Conservation (phyloP, 2,113 vertebrate genomes). For the Toxotes chatareus region DNA sequence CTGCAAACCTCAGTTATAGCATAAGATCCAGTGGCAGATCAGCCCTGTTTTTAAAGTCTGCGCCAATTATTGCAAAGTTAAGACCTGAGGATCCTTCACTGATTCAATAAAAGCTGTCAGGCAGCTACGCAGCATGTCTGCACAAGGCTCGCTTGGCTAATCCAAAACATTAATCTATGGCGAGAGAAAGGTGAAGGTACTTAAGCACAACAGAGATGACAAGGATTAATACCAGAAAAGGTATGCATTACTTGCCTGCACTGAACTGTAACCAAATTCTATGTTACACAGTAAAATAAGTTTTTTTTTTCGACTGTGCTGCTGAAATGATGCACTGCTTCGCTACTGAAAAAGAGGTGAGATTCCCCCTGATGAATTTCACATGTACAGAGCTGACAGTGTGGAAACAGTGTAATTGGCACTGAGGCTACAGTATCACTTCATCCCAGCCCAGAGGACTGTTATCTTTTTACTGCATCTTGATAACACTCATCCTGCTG, state of each 20-base stretch:
- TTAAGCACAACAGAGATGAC: background rate
- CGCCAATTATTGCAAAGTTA: conserved; percentile 7
- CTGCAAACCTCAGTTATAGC: conserved; percentile 24
- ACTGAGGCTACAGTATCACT: background rate
- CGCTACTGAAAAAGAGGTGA: conserved; percentile 3
- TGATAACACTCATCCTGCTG: background rate
- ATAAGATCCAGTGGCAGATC: background rate
- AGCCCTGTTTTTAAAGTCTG: conserved; percentile 4
- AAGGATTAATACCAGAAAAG: background rate
- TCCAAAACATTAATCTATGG: conserved; percentile 16
- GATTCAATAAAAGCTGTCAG: conserved; percentile 19
- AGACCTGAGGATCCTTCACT: conserved; percentile 2
- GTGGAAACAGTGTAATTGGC: conserved; percentile 2
- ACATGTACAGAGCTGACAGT: background rate
- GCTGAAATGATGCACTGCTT: background rate
- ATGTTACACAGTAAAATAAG: background rate
- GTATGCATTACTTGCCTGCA: background rate
- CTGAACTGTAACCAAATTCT: background rate
- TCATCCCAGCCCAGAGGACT: background rate
- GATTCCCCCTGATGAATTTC: conserved; percentile 6
- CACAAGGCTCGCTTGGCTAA: background rate
- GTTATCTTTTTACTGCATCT: background rate
- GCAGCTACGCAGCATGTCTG: background rate
- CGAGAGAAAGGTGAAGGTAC: background rate
- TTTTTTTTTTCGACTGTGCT: background rate